Evolutionary conservation across 2,888 invertebrate genomes (phyloP), one percentile per base, ranked within the genome.

Genomic region (Trisateles emortualis): DNA sequence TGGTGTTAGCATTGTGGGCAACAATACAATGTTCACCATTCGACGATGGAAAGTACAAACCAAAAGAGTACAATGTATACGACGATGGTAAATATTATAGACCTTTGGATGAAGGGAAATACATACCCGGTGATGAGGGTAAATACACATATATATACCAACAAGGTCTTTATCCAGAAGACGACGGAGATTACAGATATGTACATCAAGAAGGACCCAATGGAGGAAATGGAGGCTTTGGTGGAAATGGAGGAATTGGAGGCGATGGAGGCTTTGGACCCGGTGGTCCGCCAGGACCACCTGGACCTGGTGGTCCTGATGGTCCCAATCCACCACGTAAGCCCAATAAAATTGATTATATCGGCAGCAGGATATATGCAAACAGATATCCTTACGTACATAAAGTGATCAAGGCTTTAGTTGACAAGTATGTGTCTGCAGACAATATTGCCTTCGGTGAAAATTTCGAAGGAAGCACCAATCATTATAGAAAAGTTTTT

Each of bases 101-200:
- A 63, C 86, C 90, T 0, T 45, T 76, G 46, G 78, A 81, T 13
- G 92, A 93, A 64, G 95, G 94, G 0, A 93, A 92, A 74, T 95
- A 95, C 62, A 60, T 87, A 14, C 94, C 92, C 0, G 90, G 93
- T 1, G 87, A 93, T 35, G 93, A 94, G 58, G 94, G 94, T 8
- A 88, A 81, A 67, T 94, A 94, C 68, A 86, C 84, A 0, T 94
- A 94, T 42, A 84, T 92, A 30, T 88, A 88, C 33, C 70, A 79
- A 36, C 84, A 85, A 56, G 82, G 82, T 0, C 59, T 87, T n/a
- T 87, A 87, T 41, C 87, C 83, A 1, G 79, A 71, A 22, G 84
- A 81, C 46, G 92, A 93, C n/a, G 90, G 90, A n/a, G 86, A 90
- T 40, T 93, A 93, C 10, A 86, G 92, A 52, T 94, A 93, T 62